Evolutionary conservation across 2,888 invertebrate genomes (phyloP).

Genomic region (Erebia ligea): DNA sequence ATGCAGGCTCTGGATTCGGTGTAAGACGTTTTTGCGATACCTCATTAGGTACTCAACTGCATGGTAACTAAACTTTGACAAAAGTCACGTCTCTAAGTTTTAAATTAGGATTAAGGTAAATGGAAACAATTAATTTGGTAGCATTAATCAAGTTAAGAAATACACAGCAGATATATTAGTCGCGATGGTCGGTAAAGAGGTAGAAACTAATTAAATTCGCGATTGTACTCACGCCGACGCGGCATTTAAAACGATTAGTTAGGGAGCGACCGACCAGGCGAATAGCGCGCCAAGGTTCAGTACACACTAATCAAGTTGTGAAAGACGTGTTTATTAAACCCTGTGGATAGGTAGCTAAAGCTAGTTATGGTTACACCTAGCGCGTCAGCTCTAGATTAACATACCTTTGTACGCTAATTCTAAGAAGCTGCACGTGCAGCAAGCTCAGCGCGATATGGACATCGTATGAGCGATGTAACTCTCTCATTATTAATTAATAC

Average conservation of each 20-base stretch:
- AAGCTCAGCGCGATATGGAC: no score
- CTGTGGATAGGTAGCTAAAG: constrained; percentile 7
- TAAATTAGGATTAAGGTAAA: constrained; percentile 5
- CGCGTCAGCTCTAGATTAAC: no score
- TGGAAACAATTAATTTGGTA: constrained; percentile 13
- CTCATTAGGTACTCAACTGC: background rate
- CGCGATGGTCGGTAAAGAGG: constrained; percentile 27
- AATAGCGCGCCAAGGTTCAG: constrained; percentile 11
- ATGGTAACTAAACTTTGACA: background rate
- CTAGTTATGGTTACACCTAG: no score
- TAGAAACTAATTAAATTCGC: constrained; percentile 17
- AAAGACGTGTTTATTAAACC: constrained; percentile 21
- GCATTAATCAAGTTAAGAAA: constrained; percentile 17
- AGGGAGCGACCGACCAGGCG: constrained; percentile 20
- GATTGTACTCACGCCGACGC: constrained; percentile 17
- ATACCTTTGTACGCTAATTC: no score
- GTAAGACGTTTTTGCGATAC: background rate
- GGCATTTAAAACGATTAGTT: constrained; percentile 26
- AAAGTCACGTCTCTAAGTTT: background rate
- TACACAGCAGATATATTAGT: constrained; percentile 31
- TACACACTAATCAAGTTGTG: constrained; percentile 33
- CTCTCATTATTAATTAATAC: no score
- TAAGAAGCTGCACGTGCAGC: no score
- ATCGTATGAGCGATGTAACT: no score
- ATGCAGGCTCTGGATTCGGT: no score